Base-by-base conservation (phyloP, 2,888 invertebrate species). In the Coenonympha arcania region DNA sequence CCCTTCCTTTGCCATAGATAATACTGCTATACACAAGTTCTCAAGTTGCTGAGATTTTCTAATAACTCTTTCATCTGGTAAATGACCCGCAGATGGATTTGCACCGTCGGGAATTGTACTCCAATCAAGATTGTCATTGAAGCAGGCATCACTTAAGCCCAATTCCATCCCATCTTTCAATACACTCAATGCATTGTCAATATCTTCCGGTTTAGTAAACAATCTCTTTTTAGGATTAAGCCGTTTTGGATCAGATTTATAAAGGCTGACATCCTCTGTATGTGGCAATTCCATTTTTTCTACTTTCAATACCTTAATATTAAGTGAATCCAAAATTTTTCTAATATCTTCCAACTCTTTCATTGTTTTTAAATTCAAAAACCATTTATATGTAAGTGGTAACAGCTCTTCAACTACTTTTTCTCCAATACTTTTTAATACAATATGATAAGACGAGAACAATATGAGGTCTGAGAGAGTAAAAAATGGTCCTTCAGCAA, bases 21-120 rank as follows among this genome's bases (percentile, higher is more conserved):
- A 71, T 0, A 93, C 92, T 22, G 95, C 92, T 64, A 91, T 89
- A 13, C 91, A 90, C 61, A 98, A 83, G 73, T 94, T 96, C 75
- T 95, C 93, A 30, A 98, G 73, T 69, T 98, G 98, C 60, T 95
- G 91, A 26, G 92, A 91, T 82, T 98, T 98, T 43, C 95, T 88
- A 13, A 86, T 77, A 6, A 93, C 86, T 49, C 97, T 89, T 20
- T 88, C 87, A 59, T 88, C 83, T 0, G 97, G 97, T 46, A 97
- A 79, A 36, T 93, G 90, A 0, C 95, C 95, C 50, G 92, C 92
- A 61, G 88, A 88, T 4, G 95, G 96, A 65, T 92, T 91, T 0
- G 92, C 92, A 9, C 91, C 90, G 28, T 88, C 75, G 0, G 96
- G 95, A 42, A 96, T 87, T 11, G 81, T 65, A 4, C 80, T 70